phyloP scores from a whole-genome alignment of 2,888 invertebrate genomes.

The Ethmia dodecea region DNA sequence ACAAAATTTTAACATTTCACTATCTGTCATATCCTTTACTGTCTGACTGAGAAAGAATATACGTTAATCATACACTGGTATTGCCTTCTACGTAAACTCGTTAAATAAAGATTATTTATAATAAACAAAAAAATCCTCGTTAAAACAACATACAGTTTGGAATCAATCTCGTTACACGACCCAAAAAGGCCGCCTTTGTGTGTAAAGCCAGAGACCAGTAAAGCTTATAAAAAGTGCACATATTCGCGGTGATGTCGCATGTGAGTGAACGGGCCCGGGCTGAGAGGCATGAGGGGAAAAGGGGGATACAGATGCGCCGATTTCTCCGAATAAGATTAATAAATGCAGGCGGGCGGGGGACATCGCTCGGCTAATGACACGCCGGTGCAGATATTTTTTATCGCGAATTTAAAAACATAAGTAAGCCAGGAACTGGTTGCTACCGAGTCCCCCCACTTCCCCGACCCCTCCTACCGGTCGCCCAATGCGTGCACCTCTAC shows the following conservation, averaged over 20 bases:
- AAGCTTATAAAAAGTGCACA: background rate
- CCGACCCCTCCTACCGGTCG: constrained; percentile 1
- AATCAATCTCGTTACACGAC: too few relatives aligned
- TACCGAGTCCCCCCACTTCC: constrained; percentile 3
- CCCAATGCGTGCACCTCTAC: constrained; percentile 5
- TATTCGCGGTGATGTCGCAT: constrained; percentile 13
- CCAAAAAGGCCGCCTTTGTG: too few relatives aligned
- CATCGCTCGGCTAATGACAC: constrained; percentile 25
- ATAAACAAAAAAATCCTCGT: too few relatives aligned
- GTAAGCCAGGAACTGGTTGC: constrained; percentile 17
- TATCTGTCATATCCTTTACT: too few relatives aligned
- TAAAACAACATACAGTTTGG: too few relatives aligned
- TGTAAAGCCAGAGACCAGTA: too few relatives aligned
- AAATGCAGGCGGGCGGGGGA: constrained; percentile 19
- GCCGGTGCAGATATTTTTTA: constrained; percentile 22
- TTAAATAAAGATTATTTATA: too few relatives aligned
- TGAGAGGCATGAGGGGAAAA: background rate
- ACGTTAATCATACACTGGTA: too few relatives aligned
- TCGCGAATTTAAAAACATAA: constrained; percentile 23
- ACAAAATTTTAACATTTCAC: too few relatives aligned
- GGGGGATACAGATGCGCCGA: constrained; percentile 16
- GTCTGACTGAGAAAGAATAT: too few relatives aligned
- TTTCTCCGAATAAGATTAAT: constrained; percentile 26
- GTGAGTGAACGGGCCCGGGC: constrained; percentile 7
- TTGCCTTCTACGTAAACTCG: too few relatives aligned